Base-by-base conservation (phyloP, 2,888 invertebrate genomes). In the Celastrina argiolus region DNA sequence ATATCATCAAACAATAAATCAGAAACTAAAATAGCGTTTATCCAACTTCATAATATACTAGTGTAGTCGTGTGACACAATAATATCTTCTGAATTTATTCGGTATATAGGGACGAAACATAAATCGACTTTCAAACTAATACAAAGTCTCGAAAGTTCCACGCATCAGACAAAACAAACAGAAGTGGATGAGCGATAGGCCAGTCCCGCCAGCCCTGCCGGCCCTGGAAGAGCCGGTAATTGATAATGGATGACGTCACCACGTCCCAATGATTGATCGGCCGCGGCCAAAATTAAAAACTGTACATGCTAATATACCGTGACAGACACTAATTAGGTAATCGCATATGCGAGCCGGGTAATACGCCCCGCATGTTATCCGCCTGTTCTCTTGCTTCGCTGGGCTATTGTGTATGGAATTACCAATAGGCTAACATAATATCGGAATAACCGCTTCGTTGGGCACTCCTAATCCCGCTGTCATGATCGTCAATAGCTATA, bases 241-340 rank as follows among this genome's bases (percentile, higher is more conserved):
- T 89, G 89, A 88, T 89, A 89, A 89, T 88, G 87, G 89, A 89
- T 88, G 88, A 87, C 87, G 88, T 86, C 87, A 88, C 88, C 85
- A 86, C 82, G 86, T 86, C 87, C 83, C 73, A 73, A 83, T 89
- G 90, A 90, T 89, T 86, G 89, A 90, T 90, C 87, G 83, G 83
- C 76, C 72, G 72, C 70, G 68, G 66, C 69, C 74, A 71, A 66
- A 68, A 70, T 71, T 71, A 71, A 73, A 73, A 71, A 72, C 67
- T 69, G 36, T 22, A 39, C 61, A 36, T 61, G 61, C 36, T 61
- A 61, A 61, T 61, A 39, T 61, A 61, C 18, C 61, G 39, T 61
- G 36, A 39, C 39, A 39, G 59, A 59, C 61, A 31, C 34, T 59
- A 59, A 31, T 59, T 16, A 58, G 28, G 31, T 51, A 26, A 51